A percentile compares a stretch with the other conserved stretches of the same genome.
These are phyloP conservation scores for Nymphalis polychloros DNA, from an alignment of 2,888 invertebrate genomes.

Conservation along the genomic window DNA sequence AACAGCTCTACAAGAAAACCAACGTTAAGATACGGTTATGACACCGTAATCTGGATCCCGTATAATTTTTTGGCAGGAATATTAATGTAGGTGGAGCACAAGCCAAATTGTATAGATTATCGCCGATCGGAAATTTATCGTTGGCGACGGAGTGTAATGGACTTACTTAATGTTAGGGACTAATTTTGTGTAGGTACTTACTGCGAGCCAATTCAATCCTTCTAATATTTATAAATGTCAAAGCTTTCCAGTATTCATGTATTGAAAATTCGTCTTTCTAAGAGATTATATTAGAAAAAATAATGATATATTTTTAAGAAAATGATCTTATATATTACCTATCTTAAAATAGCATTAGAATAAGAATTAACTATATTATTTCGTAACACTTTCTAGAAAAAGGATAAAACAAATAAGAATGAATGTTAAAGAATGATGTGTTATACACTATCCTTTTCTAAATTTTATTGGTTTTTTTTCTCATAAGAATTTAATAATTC, in stretches of 20 bases:
- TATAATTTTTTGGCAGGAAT: slow-evolving; percentile 46
- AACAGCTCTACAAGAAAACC: slow-evolving; percentile 41
- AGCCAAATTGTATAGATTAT: slow-evolving; percentile 49
- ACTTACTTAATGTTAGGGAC: slow-evolving; percentile 32
- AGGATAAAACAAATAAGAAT: no score
- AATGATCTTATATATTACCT: no score
- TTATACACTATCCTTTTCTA: no score
- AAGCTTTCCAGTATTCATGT: not conserved
- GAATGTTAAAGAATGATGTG: no score
- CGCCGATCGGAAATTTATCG: slow-evolving; percentile 43
- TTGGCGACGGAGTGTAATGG: slow-evolving; percentile 39
- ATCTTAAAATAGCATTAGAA: no score
- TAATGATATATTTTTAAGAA: no score
- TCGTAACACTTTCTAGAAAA: no score
- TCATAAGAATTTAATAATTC: no score
- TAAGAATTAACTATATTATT: no score
- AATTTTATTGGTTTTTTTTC: no score
- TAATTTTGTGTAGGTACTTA: slow-evolving; percentile 26
- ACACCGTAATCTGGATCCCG: slow-evolving; percentile 32
- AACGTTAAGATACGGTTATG: slow-evolving; percentile 44
- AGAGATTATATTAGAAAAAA: no score
- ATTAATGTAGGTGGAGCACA: slow-evolving; percentile 42
- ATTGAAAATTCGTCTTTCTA: not conserved
- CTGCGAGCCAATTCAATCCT: slow-evolving; percentile 9
- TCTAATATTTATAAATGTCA: slow-evolving; percentile 15